Base-by-base conservation (phyloP, 2,797 vertebrate species). In the Ptychobarbus kaznakovi region DNA sequence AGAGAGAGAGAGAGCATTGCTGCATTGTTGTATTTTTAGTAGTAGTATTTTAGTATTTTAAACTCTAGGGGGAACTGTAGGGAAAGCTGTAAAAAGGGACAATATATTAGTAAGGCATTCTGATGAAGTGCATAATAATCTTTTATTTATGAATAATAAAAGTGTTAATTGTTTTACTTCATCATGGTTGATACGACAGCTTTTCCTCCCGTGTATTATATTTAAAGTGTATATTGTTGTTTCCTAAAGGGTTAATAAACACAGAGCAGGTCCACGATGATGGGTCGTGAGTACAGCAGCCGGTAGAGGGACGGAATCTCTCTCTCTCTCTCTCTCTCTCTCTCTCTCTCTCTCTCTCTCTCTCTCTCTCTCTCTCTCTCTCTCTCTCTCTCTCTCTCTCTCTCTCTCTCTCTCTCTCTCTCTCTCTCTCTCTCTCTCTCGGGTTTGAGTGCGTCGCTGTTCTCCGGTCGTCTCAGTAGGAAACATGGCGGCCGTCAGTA, bases 401-500 rank as follows among this genome's bases (percentile, higher is more conserved):
- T 80, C 44, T 18, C 32, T 32, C 69, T 15, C 25, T 28, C 70
- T 49, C 40, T 49, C 68, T 22, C 18, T 81, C 49, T 51, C 15
- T 18, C 25, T 20, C 28, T 13, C 75, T 18, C 38, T 65, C 44
- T 66, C 61, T 68, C 42, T 49, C 42, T 79, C 61, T 49, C 75
- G 74, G 75, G 65, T 11, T 66, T 58, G 65, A 35, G 51, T 32
- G 46, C 35, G 32, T 5, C 15, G 65, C 83, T 58, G 49, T n/a
- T 38, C 83, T 72, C 76, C 65, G 65, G 28, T 22, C 13, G 53
- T 72, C 73, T 18, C 90, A 88, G 87, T 77, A 44, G 86, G 89
- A 85, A 92, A 94, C 91, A 99, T 99, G 98, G 97, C 97, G 93
- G 94, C 94, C 69, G 93, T 97, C 92, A 99, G 98, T 94, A 98